Evolutionary conservation across 2,888 invertebrate species (phyloP), one percentile per base, ranked within the genome.

Genomic region (Dynastes maya): DNA sequence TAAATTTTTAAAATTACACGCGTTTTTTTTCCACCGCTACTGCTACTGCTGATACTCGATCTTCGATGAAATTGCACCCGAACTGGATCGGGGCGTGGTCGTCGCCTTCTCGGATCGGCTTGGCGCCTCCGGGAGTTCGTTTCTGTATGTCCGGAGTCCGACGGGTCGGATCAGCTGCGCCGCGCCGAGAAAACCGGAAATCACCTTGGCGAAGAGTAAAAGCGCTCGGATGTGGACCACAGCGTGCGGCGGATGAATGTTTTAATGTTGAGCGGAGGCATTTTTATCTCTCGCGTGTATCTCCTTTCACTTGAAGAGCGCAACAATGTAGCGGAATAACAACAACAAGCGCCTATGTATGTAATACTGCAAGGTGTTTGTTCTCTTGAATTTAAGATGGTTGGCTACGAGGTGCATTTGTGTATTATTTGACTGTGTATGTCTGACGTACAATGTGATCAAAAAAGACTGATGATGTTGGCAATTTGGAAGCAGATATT

Each of bases 221-320:
- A 78, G 78, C 65, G 45, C 58, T 68, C 51, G 22, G 22, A 9
- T 16, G 61, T 9, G 61, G 29, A 3, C 22, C 29, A 27, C 29
- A 9, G 61, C 6, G 27, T 29, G 61, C 16, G 27, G n/a, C 13
- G 58, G 58, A 6, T 3, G n/a, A 22, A 32, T 32, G 58, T 22
- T 22, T 53, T 13, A 13, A 13, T 53, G 53, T n/a, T 22, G 0
- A 2, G 6, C 58, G n/a, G 45, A 45, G 45, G 45, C 11, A 11
- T 78, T 74, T 74, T 64, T 75, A 72, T 53, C 72, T 64, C 61
- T 78, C 61, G 61, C n/a, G 29, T 45, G 53, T 72, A 58, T 68
- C 68, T 78, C 78, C 78, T 78, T 78, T 78, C 78, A 78, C 78
- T 78, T 32, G 68, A 65, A 55, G 32, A 22, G 29, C 74, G 74